These are phyloP conservation scores for Peromyscus attwateri DNA, from an alignment of 2,797 vertebrate species.

Conservation along the genomic window DNA sequence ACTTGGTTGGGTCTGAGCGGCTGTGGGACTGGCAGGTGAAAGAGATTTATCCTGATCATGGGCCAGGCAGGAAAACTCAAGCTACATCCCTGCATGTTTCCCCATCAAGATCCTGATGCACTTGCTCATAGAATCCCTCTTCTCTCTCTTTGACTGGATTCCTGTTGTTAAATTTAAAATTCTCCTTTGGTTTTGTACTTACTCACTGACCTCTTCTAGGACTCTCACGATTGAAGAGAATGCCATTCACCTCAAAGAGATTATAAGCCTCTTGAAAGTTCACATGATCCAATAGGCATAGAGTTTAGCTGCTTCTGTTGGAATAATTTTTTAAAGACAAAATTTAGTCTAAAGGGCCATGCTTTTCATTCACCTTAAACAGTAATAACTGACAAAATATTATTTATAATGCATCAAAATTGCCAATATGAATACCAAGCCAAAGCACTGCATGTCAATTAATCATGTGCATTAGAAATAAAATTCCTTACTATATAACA, in stretches of 20 bases:
- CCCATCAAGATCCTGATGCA: too few species aligned
- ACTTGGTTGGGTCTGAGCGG: too few species aligned
- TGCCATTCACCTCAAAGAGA: conserved; percentile 97
- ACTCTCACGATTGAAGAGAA: conserved; percentile 99
- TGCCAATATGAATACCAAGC: conserved; percentile 42
- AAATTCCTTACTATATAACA: conserved; percentile 59
- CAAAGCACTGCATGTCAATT: conserved; percentile 55
- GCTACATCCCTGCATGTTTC: too few species aligned
- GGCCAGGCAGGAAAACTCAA: too few species aligned
- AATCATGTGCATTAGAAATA: conserved; percentile 45
- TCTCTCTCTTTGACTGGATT: too few species aligned
- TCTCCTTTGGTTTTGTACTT: conserved; percentile 75
- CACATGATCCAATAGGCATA: conserved; percentile 99
- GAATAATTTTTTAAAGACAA: conserved; percentile 76
- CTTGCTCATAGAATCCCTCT: too few species aligned
- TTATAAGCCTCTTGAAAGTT: conserved; percentile 99
- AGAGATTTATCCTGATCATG: too few species aligned
- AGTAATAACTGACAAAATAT: background rate
- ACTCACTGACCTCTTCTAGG: conserved; percentile 96
- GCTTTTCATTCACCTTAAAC: conserved; percentile 42
- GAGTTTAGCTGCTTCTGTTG: conserved; percentile 95
- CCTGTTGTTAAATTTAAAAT: conserved; percentile 72
- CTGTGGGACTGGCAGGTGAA: too few species aligned
- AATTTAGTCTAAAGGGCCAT: conserved; percentile 52
- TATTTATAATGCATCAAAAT: background rate